A percentile compares a stretch with the other conserved stretches of the same genome.
Conservation (phyloP, 2,113 vertebrate species). For the Macquaria ambigua region DNA sequence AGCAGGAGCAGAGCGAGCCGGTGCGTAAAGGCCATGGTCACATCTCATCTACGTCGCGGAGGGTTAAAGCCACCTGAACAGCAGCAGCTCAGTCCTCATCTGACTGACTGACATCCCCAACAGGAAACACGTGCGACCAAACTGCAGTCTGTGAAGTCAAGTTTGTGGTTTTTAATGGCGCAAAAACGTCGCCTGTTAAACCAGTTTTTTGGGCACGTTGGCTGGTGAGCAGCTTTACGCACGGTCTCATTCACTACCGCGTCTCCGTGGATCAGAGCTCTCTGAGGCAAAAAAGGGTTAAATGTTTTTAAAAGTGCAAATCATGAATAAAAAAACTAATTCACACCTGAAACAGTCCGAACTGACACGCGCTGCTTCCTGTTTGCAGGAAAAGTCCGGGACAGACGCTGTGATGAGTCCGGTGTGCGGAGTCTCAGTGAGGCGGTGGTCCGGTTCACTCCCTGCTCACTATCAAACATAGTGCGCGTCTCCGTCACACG, state of each 20-base stretch:
- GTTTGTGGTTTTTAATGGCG: background rate
- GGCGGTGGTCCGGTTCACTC: background rate
- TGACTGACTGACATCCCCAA: constrained; percentile 27
- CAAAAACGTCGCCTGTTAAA: background rate
- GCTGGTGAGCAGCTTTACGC: constrained; percentile 17
- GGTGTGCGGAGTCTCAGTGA: background rate
- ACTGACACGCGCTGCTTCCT: background rate
- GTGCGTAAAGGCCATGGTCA: constrained; percentile 54
- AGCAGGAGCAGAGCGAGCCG: constrained; percentile 56
- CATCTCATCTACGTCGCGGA: constrained; percentile 43
- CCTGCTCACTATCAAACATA: background rate
- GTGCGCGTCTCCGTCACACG: constrained; percentile 25
- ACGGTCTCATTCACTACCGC: background rate
- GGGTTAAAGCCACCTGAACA: constrained; percentile 21
- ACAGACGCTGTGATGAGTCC: background rate
- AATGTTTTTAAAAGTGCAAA: background rate
- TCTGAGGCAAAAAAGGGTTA: too few relatives aligned
- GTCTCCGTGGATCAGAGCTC: background rate
- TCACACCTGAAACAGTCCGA: background rate
- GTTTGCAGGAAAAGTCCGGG: rapidly evolving
- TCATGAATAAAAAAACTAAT: too few relatives aligned
- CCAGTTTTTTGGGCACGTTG: background rate
- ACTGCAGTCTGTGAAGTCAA: background rate
- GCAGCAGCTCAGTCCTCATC: constrained; percentile 28
- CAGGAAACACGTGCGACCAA: constrained; percentile 1